These are phyloP conservation scores for Drosophila helvetica DNA, from an alignment of 2,888 invertebrate species.

Conservation along the genomic window DNA sequence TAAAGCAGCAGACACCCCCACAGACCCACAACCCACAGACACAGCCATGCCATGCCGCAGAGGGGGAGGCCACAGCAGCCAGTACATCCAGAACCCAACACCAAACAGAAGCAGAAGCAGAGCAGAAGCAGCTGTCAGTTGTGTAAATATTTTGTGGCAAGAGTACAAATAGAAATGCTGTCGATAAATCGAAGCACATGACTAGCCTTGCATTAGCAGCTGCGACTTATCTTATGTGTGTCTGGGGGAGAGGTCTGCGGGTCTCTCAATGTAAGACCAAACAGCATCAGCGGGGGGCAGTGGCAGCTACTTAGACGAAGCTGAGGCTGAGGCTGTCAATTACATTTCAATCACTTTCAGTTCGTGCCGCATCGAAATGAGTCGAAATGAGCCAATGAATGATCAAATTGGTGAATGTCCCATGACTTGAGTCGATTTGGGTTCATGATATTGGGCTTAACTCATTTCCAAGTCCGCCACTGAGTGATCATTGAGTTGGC, in stretches of 20 bases:
- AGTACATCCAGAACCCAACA: no score
- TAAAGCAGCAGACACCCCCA: conserved; percentile 13
- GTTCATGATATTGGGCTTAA: no score
- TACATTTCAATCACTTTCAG: conserved; percentile 46
- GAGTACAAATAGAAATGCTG: conserved; percentile 68
- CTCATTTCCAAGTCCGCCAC: no score
- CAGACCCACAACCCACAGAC: neutral
- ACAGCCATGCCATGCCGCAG: neutral
- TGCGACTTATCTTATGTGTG: conserved; percentile 52
- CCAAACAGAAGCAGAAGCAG: conserved; percentile 37
- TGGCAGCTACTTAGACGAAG: conserved; percentile 25
- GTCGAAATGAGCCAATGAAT: conserved; percentile 22
- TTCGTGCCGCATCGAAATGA: conserved; percentile 35
- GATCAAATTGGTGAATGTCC: conserved; percentile 14
- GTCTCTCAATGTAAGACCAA: conserved; percentile 8
- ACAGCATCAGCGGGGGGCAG: neutral
- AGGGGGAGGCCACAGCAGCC: neutral
- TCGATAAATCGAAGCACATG: conserved; percentile 77
- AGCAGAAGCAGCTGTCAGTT: conserved; percentile 67
- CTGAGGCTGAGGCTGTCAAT: conserved; percentile 30
- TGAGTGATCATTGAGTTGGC: no score
- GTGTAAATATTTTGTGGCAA: conserved; percentile 77
- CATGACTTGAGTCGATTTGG: neutral
- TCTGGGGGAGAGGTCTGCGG: neutral
- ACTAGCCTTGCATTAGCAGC: conserved; percentile 68